Conservation (phyloP, 2,797 vertebrate species). For the Labroides dimidiatus region DNA sequence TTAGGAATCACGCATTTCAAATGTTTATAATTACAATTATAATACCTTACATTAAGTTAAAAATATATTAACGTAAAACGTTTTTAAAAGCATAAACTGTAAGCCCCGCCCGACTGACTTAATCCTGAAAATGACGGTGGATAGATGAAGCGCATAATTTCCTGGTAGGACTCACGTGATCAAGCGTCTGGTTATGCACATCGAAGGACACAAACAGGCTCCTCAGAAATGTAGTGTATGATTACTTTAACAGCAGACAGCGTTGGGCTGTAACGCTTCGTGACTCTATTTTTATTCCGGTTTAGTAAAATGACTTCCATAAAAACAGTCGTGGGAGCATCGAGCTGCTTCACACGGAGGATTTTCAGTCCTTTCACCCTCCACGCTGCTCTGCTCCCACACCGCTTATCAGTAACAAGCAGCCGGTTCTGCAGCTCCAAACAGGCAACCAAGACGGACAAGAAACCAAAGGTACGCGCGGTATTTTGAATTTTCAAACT, state of each 20-base stretch:
- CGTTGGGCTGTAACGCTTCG: accelerated
- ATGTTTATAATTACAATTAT: too few species aligned
- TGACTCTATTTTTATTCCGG: accelerated
- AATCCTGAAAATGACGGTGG: neutral
- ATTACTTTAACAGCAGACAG: accelerated
- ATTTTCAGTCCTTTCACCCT: conserved; percentile 1
- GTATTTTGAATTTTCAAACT: too few species aligned
- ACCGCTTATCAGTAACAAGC: neutral
- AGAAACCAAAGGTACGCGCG: conserved; percentile 50
- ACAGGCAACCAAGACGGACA: conserved; percentile 17
- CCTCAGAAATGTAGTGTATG: accelerated
- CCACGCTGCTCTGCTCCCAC: conserved; percentile 2
- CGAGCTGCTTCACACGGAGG: conserved; percentile 29
- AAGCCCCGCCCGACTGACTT: conserved; percentile 7
- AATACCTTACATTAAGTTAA: too few species aligned
- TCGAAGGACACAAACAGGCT: conserved; percentile 35
- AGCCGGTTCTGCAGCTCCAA: conserved; percentile 43
- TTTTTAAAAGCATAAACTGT: too few species aligned
- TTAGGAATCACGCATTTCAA: too few species aligned
- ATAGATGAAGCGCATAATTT: neutral
- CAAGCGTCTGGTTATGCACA: accelerated
- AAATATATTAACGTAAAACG: too few species aligned
- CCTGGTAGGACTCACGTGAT: conserved; percentile 44
- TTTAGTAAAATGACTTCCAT: conserved; percentile 49
- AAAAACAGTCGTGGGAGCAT: conserved; percentile 1